These are phyloP conservation scores for Stenurella melanura DNA, from an alignment of 2,888 invertebrate genomes.

Conservation along the genomic window DNA sequence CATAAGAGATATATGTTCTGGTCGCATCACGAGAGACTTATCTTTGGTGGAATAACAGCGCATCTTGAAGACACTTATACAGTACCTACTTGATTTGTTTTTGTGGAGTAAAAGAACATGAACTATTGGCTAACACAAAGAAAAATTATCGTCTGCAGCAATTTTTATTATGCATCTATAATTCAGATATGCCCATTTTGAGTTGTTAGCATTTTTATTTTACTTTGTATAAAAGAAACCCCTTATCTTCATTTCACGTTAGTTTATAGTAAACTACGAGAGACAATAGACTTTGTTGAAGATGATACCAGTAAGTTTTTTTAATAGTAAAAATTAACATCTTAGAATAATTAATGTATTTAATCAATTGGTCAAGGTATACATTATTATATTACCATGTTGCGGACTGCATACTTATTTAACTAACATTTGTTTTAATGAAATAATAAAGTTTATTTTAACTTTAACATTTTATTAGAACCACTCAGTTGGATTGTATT, in stretches of 20 bases:
- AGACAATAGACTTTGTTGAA: conserved; percentile 47
- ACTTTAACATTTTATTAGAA: too few species aligned
- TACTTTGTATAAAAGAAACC: conserved; percentile 49
- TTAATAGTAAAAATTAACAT: not conserved
- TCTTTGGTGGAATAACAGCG: conserved; percentile 48
- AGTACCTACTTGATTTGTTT: conserved; percentile 52
- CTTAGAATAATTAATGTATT: too few species aligned
- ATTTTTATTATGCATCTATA: conserved; percentile 49
- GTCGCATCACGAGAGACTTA: not conserved
- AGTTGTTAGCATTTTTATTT: conserved; percentile 46
- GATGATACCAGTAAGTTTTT: conserved; percentile 50
- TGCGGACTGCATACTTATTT: too few species aligned
- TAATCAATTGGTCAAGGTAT: too few species aligned
- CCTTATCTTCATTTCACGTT: conserved; percentile 44
- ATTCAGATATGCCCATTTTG: conserved; percentile 47
- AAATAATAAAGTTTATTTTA: too few species aligned
- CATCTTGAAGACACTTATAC: conserved; percentile 34
- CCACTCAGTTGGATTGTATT: too few species aligned
- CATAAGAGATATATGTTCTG: too few species aligned
- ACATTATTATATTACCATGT: too few species aligned
- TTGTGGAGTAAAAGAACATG: conserved; percentile 51
- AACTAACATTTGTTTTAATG: too few species aligned
- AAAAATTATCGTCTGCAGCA: conserved; percentile 54
- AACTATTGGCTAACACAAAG: conserved; percentile 51
- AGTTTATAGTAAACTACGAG: conserved; percentile 50